Evolutionary conservation across 2,888 invertebrate genomes (phyloP), one percentile per base, ranked within the genome.

Genomic region (Meghimatium bilineatum): DNA sequence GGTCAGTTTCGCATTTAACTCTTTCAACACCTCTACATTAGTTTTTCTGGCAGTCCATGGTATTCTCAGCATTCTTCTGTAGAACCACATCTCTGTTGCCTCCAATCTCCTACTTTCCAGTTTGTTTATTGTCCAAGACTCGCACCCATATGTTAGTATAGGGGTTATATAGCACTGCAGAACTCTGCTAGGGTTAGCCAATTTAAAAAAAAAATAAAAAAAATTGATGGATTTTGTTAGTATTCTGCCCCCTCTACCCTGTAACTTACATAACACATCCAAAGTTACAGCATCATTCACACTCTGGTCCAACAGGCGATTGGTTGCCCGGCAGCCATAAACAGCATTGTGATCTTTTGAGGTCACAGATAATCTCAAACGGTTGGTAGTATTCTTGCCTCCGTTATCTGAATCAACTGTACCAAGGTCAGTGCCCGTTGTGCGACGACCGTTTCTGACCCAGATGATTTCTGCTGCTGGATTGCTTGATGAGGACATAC

Each of bases 291-390:
- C 97, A 93, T 98, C 97, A 92, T 97, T 97, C n/a, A 97, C 96
- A 89, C 97, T 96, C 86, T 97, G 95, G 92, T 97, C 96, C 88
- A 98, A 93, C 1, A 96, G 96, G 84, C 96, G 95, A 93, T 98
- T 98, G 92, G 96, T 96, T 0, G 98, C 98, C 91, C 97, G 96
- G 93, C 99, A 99, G 34, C 97, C 97, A 94, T 97, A 98, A 36
- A 97, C 96, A 2, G 96, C 96, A 26, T 95, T 96, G 93, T 98
- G 97, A 94, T 98, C 96, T 80, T 96, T 96, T 90, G 97, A 96
- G 6, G 96, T 96, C 81, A 98, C 92, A 2, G 85, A 83, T 36
- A 93, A 85, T 63, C 89, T 87, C 36, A 93, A 87, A 12, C 88
- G 88, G 83, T 92, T 93, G 52, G 91, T 90, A 0, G 98, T 97